Evolutionary conservation across 2,113 vertebrate species (phyloP).

Genomic region (Oxyura jamaicensis): DNA sequence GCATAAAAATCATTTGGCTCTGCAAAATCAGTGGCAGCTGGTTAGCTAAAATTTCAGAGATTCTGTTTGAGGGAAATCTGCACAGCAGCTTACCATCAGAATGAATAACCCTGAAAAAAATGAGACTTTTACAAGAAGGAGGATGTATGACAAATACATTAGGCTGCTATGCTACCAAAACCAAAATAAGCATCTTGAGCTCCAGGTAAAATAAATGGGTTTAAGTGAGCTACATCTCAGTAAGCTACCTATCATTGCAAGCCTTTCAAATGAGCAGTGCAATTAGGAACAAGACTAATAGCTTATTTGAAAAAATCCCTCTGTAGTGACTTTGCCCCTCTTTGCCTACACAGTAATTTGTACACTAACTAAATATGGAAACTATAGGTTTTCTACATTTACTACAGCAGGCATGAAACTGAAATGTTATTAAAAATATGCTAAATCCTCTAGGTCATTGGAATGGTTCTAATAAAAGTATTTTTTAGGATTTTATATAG

Average conservation of each 20-base stretch:
- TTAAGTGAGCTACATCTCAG: conserved; percentile 11
- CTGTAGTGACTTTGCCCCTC: neutral
- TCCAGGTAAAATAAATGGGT: conserved; percentile 5
- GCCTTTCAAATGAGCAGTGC: conserved; percentile 32
- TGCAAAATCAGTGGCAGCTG: neutral
- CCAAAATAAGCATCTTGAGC: neutral
- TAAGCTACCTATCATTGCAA: neutral
- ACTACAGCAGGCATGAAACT: neutral
- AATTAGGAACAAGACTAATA: conserved; percentile 43
- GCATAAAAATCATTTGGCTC: conserved; percentile 17
- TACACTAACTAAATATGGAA: conserved; percentile 26
- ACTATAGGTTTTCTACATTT: neutral
- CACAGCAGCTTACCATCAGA: neutral
- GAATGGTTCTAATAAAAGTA: neutral
- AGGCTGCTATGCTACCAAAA: neutral
- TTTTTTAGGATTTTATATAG: neutral
- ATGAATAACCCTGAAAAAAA: neutral
- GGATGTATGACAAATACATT: neutral
- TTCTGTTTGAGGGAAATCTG: neutral
- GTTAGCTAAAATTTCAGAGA: neutral
- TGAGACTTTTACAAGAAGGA: neutral
- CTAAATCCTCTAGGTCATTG: neutral
- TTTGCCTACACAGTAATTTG: conserved; percentile 27
- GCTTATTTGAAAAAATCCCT: neutral
- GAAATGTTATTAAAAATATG: neutral